Evolutionary conservation across 2,113 vertebrate species (phyloP).

Genomic region (Cairina moschata): DNA sequence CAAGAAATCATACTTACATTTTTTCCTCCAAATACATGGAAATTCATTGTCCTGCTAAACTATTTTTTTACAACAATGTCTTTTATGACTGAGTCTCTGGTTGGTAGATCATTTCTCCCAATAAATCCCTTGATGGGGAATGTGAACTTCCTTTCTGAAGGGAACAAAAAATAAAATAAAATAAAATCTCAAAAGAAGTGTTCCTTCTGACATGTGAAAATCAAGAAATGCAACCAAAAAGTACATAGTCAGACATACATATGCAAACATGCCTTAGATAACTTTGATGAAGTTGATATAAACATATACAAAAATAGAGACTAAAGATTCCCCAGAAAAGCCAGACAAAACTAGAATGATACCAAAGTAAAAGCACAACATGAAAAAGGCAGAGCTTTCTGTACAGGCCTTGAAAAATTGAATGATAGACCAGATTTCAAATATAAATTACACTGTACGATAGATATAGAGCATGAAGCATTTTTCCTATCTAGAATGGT

Average conservation of each 20-base stretch:
- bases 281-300: not conserved
- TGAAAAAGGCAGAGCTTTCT: not conserved
- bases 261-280: not conserved
- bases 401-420: not conserved
- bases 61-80: rapidly evolving
- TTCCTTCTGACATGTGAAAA: not conserved
- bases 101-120: not conserved
- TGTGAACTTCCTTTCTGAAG: not conserved
- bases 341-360: not conserved
- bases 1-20: not conserved
- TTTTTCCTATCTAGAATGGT: not conserved
- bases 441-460: not conserved
- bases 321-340: not conserved
- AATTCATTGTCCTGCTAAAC: not conserved
- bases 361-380: not conserved
- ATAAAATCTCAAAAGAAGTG: not conserved
- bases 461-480: not conserved
- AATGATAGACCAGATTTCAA: not conserved
- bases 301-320: not conserved
- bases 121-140: not conserved
- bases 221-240: not conserved
- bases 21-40: not conserved
- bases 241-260: rapidly evolving
- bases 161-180: not conserved
- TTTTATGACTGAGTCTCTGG: not conserved